Conservation (phyloP, 1,140 invertebrate species). For the Rhyzopertha dominica region DNA sequence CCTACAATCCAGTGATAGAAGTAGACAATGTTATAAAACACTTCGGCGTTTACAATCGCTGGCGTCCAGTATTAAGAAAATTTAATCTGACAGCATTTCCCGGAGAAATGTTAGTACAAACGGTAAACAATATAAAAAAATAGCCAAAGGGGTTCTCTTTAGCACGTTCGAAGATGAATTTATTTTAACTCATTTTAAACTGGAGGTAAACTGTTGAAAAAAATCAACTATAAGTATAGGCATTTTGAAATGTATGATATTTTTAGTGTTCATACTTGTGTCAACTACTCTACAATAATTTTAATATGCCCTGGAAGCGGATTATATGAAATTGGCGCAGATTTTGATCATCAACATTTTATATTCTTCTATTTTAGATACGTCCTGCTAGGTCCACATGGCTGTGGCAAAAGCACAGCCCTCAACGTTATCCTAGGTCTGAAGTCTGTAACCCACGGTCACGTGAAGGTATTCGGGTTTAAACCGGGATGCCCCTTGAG, state of each 20-base stretch:
- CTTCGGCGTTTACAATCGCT: conserved; percentile 8
- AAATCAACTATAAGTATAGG: no score
- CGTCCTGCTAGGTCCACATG: conserved; percentile 13
- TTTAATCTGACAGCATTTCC: conserved; percentile 10
- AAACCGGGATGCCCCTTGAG: neutral
- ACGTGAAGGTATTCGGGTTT: conserved; percentile 13
- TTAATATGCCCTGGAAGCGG: no score
- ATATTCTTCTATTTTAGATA: conserved; percentile 12
- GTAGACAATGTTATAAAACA: conserved; percentile 13
- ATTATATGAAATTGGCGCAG: no score
- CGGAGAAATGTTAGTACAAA: conserved; percentile 11
- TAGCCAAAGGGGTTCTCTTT: no score
- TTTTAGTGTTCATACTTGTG: no score
- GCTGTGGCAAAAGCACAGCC: conserved; percentile 11
- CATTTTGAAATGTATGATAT: no score
- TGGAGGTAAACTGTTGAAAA: no score
- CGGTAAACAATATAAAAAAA: no score
- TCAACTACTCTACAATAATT: no score
- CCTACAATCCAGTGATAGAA: conserved; percentile 12
- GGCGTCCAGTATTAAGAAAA: conserved; percentile 14
- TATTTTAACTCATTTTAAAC: no score
- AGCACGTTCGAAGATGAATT: no score
- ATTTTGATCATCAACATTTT: no score
- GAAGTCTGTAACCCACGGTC: conserved; percentile 3
- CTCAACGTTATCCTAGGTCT: conserved; percentile 14